phyloP scores from a whole-genome alignment of 2,113 vertebrate species.

The Cyprinodon brontotheroides region DNA sequence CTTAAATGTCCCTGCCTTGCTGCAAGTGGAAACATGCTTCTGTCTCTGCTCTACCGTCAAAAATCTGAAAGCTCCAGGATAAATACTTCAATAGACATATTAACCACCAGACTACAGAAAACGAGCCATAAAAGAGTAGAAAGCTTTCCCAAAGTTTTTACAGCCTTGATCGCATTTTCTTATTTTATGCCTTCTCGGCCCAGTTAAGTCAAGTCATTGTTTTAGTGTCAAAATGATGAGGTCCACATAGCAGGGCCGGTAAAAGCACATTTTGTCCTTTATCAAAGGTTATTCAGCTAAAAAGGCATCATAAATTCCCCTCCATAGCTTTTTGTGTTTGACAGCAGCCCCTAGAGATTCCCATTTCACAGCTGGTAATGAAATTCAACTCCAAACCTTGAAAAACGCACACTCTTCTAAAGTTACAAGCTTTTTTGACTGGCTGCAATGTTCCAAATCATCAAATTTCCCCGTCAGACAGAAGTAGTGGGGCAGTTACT shows the following conservation, averaged over 20 bases:
- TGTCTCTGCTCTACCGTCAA: not conserved
- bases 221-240: constrained; percentile 13
- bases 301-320: not conserved
- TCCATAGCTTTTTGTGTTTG: constrained; percentile 6
- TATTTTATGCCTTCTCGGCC: constrained; percentile 9
- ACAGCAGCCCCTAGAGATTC: constrained; percentile 1
- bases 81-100: constrained; percentile 6
- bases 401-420: not conserved
- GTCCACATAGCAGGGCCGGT: not conserved
- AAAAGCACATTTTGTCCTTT: constrained; percentile 10
- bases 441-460: no score
- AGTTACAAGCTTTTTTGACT: no score
- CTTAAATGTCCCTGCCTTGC: not conserved
- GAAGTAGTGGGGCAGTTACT: no score
- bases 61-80: not conserved
- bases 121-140: not conserved
- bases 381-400: not conserved
- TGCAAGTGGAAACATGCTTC: not conserved
- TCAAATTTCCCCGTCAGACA: no score
- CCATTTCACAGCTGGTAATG: not conserved
- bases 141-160: not conserved
- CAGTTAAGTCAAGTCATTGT: constrained; percentile 23
- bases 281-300: not conserved
- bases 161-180: not conserved
- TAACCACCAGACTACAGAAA: constrained; percentile 8